Evolutionary conservation across 92 coral and sea anemone genomes (phyloP), one percentile per base, ranked within the genome.

Genomic region (Micromussa lordhowensis): DNA sequence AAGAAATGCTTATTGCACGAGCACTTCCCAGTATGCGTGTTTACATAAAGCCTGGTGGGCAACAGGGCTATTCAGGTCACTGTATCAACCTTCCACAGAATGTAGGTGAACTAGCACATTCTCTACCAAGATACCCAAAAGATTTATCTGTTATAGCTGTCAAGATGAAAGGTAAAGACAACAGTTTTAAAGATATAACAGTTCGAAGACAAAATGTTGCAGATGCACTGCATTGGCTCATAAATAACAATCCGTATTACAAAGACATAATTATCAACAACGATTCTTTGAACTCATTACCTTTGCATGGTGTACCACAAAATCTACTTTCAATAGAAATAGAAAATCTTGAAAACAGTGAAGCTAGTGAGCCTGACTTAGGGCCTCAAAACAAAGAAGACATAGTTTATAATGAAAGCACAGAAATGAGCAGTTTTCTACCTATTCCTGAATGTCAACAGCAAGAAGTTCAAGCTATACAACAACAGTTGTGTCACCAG

Each of bases 61-160:
- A 92, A 57, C 81, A 91, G 29, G 95, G 94, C 57, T 93, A 93
- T 76, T 93, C 95, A 75, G 95, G 91, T 29, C 92, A 93, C 81
- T 90, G 95, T 61, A 91, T 91, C 22, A 90, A 93, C 78, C 78
- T 91, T 75, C 92, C 96, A 36, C 94, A 91, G 77, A 78, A 91
- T 91, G 91, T 93, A 73, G 75, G 71, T 28, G 92, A 93, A 76
- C 82, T 93, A 40, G 94, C 96, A 69, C 13, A 48, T 16, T 90
- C 88, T 79, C 64, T 90, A 44, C 93, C 91, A 35, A 87, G 91
- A 85, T 72, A 73, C 40, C 90, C 93, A 81, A 54, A 78, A 54
- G 87, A 90, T 75, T 64, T 92, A 51, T n/a, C n/a, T n/a, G n/a
- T n/a, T n/a, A n/a, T n/a, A n/a, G n/a, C n/a, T n/a, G n/a, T n/a